Base-by-base conservation (phyloP, 2,888 invertebrate species). In the Acleris literana region DNA sequence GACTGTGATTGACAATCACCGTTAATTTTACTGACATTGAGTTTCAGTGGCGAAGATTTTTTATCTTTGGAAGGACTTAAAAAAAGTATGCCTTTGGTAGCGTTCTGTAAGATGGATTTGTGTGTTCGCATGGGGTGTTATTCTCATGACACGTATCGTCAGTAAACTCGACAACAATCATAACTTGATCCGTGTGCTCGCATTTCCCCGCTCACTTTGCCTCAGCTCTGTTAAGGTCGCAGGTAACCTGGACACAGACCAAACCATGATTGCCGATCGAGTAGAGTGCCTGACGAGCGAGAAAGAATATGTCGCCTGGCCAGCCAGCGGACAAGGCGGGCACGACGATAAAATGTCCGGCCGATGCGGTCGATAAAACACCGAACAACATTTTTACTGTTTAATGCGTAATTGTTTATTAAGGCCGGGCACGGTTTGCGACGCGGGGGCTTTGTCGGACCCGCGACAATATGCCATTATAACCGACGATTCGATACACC, bases 321-420 rank as follows among this genome's bases (percentile, higher is more conserved):
- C 33, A n/a, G 44, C n/a, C 20, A 39, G 57, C 57, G 46, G 22
- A 18, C 17, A 52, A 60, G 51, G 60, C 53, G 64, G 60, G 56
- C 52, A 44, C 49, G 57, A 39, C 53, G 52, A 66, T 66, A 66
- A 66, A 66, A 61, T 43, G 59, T 29, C 70, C 66, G 68, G 68
- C 74, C 82, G 84, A 77, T 83, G 72, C 85, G 84, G 74, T 82
- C 87, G 84, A 88, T 89, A 88, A 89, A 88, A 76, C 72, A 53
- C 63, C 73, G 72, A 80, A 80, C 84, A 82, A 80, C 82, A 81
- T 84, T 83, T 85, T 83, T 79, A 81, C 77, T 87, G 86, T 87
- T 87, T 86, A 87, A 84, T 80, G 78, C 79, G 82, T 90, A 88
- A 90, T 90, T 90, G 88, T 90, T 91, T 89, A 87, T 87, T 84